phyloP scores from a whole-genome alignment of 2,797 vertebrate genomes.

The Tarsius wallacei region DNA sequence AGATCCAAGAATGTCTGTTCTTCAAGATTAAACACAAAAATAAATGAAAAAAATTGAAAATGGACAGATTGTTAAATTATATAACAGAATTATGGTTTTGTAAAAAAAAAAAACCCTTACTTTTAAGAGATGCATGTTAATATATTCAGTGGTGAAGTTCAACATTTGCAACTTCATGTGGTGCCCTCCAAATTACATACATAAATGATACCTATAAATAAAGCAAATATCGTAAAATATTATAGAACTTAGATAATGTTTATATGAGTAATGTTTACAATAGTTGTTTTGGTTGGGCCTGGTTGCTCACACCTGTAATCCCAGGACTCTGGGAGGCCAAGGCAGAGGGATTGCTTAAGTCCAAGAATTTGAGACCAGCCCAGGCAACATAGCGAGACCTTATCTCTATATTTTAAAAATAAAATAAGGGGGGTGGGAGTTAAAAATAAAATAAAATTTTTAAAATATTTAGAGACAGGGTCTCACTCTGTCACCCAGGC shows the following conservation, averaged over 20 bases:
- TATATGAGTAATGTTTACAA: conserved; percentile 6
- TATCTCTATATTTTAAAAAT: neutral
- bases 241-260: neutral
- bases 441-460: too few species aligned
- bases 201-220: neutral
- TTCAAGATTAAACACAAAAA: conserved; percentile 33
- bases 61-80: neutral
- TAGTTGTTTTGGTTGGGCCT: neutral
- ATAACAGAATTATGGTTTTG: neutral
- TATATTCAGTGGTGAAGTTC: neutral
- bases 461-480: neutral
- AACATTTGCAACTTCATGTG: neutral
- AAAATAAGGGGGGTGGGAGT: neutral
- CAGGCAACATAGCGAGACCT: neutral
- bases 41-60: conserved; percentile 36
- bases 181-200: neutral
- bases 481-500: neutral
- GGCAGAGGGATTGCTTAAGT: neutral
- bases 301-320: neutral
- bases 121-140: conserved; percentile 3
- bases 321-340: neutral
- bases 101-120: conserved; percentile 2
- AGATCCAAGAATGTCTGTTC: conserved; percentile 22
- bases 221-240: conserved; percentile 5
- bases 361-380: too few species aligned